Evolutionary conservation across 2,797 vertebrate genomes (phyloP).

Genomic region (Smutsia temminckii): DNA sequence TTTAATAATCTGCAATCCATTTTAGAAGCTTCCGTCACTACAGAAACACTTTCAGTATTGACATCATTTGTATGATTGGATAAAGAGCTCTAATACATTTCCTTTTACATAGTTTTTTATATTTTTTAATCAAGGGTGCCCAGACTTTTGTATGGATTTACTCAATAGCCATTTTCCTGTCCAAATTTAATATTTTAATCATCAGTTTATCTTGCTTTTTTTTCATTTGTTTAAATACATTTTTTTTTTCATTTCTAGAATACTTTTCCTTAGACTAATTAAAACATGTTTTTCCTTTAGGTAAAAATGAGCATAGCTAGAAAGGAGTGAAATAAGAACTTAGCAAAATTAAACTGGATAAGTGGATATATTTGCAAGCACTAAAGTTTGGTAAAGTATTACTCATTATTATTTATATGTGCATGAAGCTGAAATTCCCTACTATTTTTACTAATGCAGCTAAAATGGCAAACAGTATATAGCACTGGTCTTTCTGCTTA

Average conservation of each 20-base stretch:
- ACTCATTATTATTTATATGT: neutral
- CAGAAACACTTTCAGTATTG: neutral
- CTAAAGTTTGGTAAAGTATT: neutral
- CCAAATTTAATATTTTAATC: constrained; percentile 11
- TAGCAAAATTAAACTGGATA: neutral
- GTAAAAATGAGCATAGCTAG: constrained; percentile 8
- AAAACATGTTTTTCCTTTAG: neutral
- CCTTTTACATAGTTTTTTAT: neutral
- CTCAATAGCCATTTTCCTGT: neutral
- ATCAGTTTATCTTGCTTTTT: constrained; percentile 4
- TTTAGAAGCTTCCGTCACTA: neutral
- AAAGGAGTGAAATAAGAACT: neutral
- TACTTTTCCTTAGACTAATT: neutral
- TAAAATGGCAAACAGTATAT: neutral
- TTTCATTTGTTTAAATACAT: neutral
- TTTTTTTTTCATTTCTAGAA: constrained; percentile 36
- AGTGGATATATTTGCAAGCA: neutral
- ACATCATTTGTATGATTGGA: neutral
- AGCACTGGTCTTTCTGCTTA: neutral
- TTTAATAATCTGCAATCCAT: neutral
- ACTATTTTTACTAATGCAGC: neutral
- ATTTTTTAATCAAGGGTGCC: neutral
- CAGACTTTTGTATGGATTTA: neutral
- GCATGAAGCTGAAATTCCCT: neutral
- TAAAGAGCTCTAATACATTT: neutral